These are phyloP conservation scores for Yponomeuta cagnagella DNA, from an alignment of 2,888 invertebrate genomes.

Conservation along the genomic window DNA sequence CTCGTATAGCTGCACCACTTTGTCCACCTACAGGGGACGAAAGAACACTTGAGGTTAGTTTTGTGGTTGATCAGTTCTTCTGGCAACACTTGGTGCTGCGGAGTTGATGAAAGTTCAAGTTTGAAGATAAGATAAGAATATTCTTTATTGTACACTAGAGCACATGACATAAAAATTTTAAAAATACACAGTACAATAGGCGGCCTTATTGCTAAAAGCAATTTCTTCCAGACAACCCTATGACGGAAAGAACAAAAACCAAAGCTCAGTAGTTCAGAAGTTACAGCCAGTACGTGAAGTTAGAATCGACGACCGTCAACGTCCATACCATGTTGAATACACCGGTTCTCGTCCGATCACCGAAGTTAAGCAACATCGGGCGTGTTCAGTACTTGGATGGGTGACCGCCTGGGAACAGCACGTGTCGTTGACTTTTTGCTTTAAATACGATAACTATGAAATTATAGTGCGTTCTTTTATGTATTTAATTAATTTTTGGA, in stretches of 20 bases:
- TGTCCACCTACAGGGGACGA: conserved; percentile 79
- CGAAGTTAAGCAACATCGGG: conserved; percentile 32
- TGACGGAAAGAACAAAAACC: background rate
- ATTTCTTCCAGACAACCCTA: too few species aligned
- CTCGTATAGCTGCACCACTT: conserved; percentile 93
- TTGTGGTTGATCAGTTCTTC: background rate
- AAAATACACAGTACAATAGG: too few species aligned
- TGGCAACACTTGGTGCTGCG: background rate
- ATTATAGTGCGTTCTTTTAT: too few species aligned
- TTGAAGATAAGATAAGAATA: too few species aligned
- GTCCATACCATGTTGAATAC: conserved; percentile 16
- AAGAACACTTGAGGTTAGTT: conserved; percentile 13
- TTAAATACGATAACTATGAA: too few species aligned
- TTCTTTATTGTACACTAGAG: too few species aligned
- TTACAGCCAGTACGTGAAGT: background rate
- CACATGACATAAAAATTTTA: too few species aligned
- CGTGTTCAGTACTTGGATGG: conserved; percentile 28
- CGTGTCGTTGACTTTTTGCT: conserved; percentile 21
- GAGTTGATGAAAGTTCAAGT: background rate
- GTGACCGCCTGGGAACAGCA: conserved; percentile 27
- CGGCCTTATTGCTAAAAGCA: too few species aligned
- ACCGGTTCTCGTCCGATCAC: conserved; percentile 33
- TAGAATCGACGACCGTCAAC: background rate
- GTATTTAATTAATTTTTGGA: too few species aligned
- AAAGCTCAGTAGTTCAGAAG: background rate